These are phyloP conservation scores for Standfussiana lucernea DNA, from an alignment of 2,888 invertebrate genomes.

Conservation along the genomic window DNA sequence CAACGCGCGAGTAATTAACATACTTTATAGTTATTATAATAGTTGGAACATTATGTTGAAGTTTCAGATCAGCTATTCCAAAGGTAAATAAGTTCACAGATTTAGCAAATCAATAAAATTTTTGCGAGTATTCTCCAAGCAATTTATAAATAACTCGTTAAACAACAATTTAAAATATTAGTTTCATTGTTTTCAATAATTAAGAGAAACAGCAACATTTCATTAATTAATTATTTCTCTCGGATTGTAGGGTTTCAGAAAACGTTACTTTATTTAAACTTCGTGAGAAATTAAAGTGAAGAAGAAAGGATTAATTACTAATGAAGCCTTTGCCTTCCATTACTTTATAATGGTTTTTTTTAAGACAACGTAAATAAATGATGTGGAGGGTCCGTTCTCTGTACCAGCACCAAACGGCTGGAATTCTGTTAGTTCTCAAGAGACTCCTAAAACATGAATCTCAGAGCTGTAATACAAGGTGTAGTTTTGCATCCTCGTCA, in stretches of 20 bases:
- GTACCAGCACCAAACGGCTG: neutral
- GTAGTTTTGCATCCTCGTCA: too few relatives aligned
- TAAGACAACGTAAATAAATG: conserved; percentile 21
- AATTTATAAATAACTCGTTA: conserved; percentile 21
- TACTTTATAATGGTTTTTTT: conserved; percentile 19
- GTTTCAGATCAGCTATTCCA: conserved; percentile 8
- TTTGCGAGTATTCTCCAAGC: neutral
- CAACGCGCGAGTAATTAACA: conserved; percentile 51
- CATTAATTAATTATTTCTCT: conserved; percentile 11
- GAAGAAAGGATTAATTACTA: conserved; percentile 39
- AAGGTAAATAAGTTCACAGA: neutral
- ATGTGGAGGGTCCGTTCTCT: conserved; percentile 6
- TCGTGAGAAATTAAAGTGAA: conserved; percentile 26
- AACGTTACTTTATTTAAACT: conserved; percentile 28
- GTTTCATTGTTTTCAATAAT: conserved; percentile 7
- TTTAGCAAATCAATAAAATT: neutral
- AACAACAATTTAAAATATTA: neutral
- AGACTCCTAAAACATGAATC: neutral
- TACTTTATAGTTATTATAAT: conserved; percentile 33
- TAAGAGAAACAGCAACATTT: neutral
- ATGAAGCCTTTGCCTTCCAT: conserved; percentile 30
- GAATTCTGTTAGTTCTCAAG: neutral
- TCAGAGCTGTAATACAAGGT: too few relatives aligned
- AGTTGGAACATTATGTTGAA: conserved; percentile 14
- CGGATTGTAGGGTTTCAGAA: conserved; percentile 9